Evolutionary conservation across 2,888 invertebrate species (phyloP), one percentile per base, ranked within the genome.

Genomic region (Eulithis prunata): DNA sequence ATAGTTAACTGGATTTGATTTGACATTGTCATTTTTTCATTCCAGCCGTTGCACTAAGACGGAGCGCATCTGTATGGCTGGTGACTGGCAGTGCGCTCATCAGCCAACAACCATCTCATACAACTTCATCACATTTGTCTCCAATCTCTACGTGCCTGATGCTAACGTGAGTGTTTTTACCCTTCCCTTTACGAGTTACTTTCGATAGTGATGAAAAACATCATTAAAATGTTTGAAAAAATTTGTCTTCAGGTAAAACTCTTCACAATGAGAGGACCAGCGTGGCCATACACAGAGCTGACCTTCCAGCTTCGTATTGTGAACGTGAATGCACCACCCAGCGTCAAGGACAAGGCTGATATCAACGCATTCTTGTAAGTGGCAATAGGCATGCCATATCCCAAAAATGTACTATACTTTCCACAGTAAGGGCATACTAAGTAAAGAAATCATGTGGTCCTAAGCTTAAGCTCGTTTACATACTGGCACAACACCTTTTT

Each of bases 51-150:
- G 99, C 83, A 95, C 96, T 57, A 95, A 96, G 71, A 93, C 94
- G 4, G 94, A 95, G 57, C 94, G 94, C 13, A 91, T 94, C 46
- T 98, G 98, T 79, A 94, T 94, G 13, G 91, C 94, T 0, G 94
- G 95, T 2, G 96, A 97, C 79, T 87, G 92, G 75, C 94, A 95
- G 43, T 99, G 99, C 80, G 94, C 96, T 6, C 95, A 95, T 36
- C 95, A 96, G 75, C 98, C 99, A 0, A 95, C 97, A 10, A 97
- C 98, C 54, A 97, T 97, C 79, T 98, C 98, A 0, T 98, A 96
- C 91, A 98, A 99, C 88, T 99, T 97, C 88, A 97, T 99, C 76
- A 97, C 98, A 0, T 96, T 99, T 77, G 97, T 97, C 0, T 97
- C 98, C 28, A 96, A 97, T 77, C 86, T 97, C 14, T 95, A 96